These are phyloP conservation scores for Schrankia costaestrigalis DNA, from an alignment of 2,888 invertebrate species.

Conservation along the genomic window DNA sequence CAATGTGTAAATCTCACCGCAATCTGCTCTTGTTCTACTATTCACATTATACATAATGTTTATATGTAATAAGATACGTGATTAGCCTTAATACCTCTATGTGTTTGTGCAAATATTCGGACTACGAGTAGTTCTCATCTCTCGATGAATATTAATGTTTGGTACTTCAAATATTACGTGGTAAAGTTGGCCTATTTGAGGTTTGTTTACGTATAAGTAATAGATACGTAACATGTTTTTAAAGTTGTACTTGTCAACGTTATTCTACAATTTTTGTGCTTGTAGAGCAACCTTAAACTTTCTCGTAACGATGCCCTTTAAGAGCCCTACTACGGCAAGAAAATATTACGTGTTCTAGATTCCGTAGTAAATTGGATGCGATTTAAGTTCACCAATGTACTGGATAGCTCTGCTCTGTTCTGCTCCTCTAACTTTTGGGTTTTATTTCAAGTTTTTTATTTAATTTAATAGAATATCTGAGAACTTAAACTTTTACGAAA, in stretches of 20 bases:
- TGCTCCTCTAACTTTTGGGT: too few relatives aligned
- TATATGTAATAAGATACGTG: constrained; percentile 1
- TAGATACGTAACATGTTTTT: constrained; percentile 10
- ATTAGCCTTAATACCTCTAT: constrained; percentile 4
- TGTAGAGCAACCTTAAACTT: too few relatives aligned
- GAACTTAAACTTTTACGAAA: too few relatives aligned
- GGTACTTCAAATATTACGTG: constrained; percentile 5
- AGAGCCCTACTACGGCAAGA: too few relatives aligned
- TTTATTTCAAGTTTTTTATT: too few relatives aligned
- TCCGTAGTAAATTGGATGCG: too few relatives aligned
- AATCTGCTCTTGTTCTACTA: neutral
- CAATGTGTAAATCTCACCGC: neutral
- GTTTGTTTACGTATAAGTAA: constrained; percentile 10
- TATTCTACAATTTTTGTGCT: too few relatives aligned
- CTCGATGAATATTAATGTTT: constrained; percentile 23
- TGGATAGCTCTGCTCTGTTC: too few relatives aligned
- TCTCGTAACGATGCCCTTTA: too few relatives aligned
- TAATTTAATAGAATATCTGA: too few relatives aligned
- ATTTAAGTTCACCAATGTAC: too few relatives aligned
- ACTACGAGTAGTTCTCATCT: constrained; percentile 10
- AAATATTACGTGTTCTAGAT: too few relatives aligned
- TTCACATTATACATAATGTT: neutral
- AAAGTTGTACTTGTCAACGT: neutral
- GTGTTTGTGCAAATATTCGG: neutral
- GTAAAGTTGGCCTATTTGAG: constrained; percentile 4